These are phyloP conservation scores for Diabrotica virgifera DNA, from an alignment of 1,140 invertebrate species.

Conservation along the genomic window DNA sequence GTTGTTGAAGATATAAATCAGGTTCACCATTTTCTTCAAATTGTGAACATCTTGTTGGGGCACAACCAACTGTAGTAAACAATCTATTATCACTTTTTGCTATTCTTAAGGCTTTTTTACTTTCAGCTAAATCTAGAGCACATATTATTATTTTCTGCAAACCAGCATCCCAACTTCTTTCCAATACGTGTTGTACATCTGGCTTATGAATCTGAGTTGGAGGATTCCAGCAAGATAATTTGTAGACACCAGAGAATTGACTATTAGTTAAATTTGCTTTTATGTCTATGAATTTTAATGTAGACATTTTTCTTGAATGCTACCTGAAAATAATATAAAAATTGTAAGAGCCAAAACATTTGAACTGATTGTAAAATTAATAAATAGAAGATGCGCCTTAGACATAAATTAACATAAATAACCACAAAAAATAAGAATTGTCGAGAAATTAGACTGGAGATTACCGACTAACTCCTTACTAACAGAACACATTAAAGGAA, in stretches of 20 bases:
- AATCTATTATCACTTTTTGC: conserved; percentile 72
- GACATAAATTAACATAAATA: too few relatives aligned
- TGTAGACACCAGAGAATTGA: conserved; percentile 86
- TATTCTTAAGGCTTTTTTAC: conserved; percentile 72
- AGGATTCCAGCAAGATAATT: conserved; percentile 41
- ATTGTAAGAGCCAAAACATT: too few relatives aligned
- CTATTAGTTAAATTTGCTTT: conserved; percentile 87
- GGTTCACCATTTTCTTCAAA: conserved; percentile 69
- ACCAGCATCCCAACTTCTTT: conserved; percentile 72
- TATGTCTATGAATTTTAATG: conserved; percentile 59
- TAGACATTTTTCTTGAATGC: too few relatives aligned
- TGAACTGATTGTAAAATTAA: too few relatives aligned
- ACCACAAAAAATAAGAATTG: too few relatives aligned
- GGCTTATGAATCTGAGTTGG: conserved; percentile 77
- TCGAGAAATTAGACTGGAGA: too few relatives aligned
- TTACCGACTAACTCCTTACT: too few relatives aligned
- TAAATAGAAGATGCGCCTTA: too few relatives aligned
- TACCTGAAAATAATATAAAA: too few relatives aligned
- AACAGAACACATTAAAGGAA: too few relatives aligned
- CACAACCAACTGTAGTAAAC: conserved; percentile 87
- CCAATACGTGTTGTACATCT: conserved; percentile 75
- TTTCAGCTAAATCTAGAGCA: conserved; percentile 76
- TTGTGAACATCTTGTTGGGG: conserved; percentile 88
- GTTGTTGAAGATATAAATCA: conserved; percentile 69
- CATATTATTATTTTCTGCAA: conserved; percentile 88